Base-by-base conservation (phyloP, 2,888 invertebrate genomes). In the Caenorhabditis parvicauda region DNA sequence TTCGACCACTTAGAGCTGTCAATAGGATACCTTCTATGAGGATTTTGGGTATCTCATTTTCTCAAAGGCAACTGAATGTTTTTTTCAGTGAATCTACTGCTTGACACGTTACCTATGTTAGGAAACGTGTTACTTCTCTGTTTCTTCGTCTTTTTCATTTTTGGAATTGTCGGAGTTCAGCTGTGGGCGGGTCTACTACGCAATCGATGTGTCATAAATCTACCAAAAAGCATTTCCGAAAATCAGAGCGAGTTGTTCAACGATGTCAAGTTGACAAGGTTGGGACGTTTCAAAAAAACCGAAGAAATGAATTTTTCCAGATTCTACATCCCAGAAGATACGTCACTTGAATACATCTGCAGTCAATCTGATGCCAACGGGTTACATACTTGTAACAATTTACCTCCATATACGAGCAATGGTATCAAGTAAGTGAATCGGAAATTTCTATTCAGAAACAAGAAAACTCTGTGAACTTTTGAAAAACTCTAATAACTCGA, bases 141-240 rank as follows among this genome's bases (percentile, higher is more conserved):
- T 85, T 98, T 98, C 87, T 99, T 99, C 86, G 98, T 99, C 60
- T 98, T 98, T 88, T 98, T 98, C 87, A 98, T 99, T 83, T 98
- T 98, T 82, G 98, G 98, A 72, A 99, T 99, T 82, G 91, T 99
- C 75, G 98, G 98, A 21, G 98, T 99, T 38, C 98, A 99, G 83
- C 87, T 99, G 49, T 99, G 98, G 98, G 91, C 96, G 83, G 98
- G 98, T 45, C 90, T 96, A 64, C 86, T 98, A 52, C 86, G 96
- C 54, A 79, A 80, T 64, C 75, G 79, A 41, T 79, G 79, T 64
- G 75, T 74, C 32, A 72, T 79, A 46, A 77, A 79, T 56, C 46
- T 79, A 54, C 79, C 79, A 27, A 54, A 58, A 24, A 38, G 45
- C 46, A 63, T 76, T 47, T 59, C 76, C 9, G 61, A 63, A 24